Percentiles rank a stretch among this genome's conserved stretches.
phyloP scores from a whole-genome alignment of 2,113 vertebrate species.

The Gobiocypris rarus region DNA sequence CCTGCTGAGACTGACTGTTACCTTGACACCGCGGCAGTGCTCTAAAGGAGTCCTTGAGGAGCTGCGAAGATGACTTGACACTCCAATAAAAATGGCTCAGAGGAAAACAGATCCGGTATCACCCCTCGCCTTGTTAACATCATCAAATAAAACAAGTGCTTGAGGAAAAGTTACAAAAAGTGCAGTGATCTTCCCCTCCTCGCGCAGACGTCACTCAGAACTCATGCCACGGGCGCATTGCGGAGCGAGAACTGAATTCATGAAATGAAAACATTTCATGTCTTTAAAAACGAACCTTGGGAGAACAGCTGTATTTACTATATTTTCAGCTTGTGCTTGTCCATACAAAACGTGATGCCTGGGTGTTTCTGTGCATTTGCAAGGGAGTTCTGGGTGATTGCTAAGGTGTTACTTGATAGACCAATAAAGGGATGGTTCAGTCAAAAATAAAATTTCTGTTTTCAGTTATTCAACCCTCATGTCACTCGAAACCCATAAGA shows the following conservation, averaged over 20 bases:
- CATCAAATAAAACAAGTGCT: neutral
- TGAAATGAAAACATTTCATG: neutral
- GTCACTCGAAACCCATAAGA: neutral
- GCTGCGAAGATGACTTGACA: constrained; percentile 9
- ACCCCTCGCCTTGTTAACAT: constrained; percentile 13
- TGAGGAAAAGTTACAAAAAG: constrained; percentile 16
- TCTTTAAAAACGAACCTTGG: neutral
- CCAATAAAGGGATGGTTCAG: neutral
- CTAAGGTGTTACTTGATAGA: neutral
- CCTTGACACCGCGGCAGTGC: neutral
- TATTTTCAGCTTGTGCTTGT: neutral
- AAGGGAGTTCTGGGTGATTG: neutral
- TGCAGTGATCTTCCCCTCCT: neutral
- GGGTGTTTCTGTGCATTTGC: neutral
- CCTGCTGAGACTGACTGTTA: constrained; percentile 4
- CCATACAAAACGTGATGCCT: neutral
- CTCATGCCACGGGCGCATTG: neutral
- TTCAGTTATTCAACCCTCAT: neutral
- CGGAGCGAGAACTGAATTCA: neutral
- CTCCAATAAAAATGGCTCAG: neutral
- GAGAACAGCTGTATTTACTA: neutral
- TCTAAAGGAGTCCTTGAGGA: constrained; percentile 1
- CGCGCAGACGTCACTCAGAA: neutral
- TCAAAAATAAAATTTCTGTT: neutral
- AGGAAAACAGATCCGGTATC: constrained; percentile 16